Percentiles rank a stretch among this genome's conserved stretches.
Evolutionary conservation across 2,888 invertebrate genomes (phyloP).

Genomic region (Candidula unifasciata): DNA sequence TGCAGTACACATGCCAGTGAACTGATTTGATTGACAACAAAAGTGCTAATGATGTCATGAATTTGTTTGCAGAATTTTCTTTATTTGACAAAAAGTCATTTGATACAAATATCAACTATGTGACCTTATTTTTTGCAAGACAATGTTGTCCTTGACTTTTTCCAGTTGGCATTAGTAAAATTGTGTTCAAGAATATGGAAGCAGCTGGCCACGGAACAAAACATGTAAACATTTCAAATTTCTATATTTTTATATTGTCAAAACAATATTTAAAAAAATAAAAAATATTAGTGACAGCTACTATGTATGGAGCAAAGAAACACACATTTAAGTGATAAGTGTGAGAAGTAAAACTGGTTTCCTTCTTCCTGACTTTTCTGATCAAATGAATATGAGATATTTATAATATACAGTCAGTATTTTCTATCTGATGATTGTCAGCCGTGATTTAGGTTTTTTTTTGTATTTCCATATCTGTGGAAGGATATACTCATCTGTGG

Average conservation of each 20-base stretch:
- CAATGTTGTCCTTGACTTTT: not conserved
- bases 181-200: conserved; percentile 55
- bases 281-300: too few species aligned
- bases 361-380: too few species aligned
- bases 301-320: not conserved
- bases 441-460: too few species aligned
- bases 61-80: too few species aligned
- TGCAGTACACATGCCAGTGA: too few species aligned
- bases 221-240: conserved; percentile 52
- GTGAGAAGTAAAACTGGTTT: not conserved
- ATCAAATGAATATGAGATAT: too few species aligned
- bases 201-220: conserved; percentile 56
- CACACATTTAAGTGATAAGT: not conserved
- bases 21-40: not conserved
- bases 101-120: not conserved
- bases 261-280: not conserved
- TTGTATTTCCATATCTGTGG: too few species aligned
- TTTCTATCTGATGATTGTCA: too few species aligned
- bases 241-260: not conserved
- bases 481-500: too few species aligned
- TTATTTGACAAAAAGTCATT: too few species aligned
- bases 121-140: not conserved
- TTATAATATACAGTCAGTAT: too few species aligned
- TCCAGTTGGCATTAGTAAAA: conserved; percentile 59
- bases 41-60: not conserved